Evolutionary conservation across 2,113 vertebrate species (phyloP), one percentile per base, ranked within the genome.

Genomic region (Tamias sibiricus): DNA sequence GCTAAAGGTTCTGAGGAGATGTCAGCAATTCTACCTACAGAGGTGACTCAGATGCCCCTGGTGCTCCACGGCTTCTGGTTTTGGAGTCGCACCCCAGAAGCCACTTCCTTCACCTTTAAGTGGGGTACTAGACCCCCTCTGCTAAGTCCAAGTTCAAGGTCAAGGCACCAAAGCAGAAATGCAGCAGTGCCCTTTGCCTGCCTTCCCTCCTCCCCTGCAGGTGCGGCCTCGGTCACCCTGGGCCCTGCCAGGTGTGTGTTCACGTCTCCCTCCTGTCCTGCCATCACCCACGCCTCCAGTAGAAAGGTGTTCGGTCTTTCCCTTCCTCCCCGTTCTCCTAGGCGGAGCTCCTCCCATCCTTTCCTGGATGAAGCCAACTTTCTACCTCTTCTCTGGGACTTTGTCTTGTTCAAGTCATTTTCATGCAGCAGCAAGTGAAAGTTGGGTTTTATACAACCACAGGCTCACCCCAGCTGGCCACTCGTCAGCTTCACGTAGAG

Each of bases 161-260:
- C 30, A 57, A 52, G 49, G 35, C 47, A 59, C 49, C 49, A 24
- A 59, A 32, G 82, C 30, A 71, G 35, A 83, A 30, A 30, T 32
- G 19, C 17, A 9, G 13, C 7, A 4, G 14, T 28, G 12, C 4
- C 14, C 22, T 30, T 64, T 1, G 1, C 37, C 49, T n/a, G 20
- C 14, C 32, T 64, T 42, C 19, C 47, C 37, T 2, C 37, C 6
- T 52, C 49, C 14, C 37, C n/a, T 76, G 26, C 3, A 16, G n/a
- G 17, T 2, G 5, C 59, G 11, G n/a, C 42, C 66, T 13, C 24
- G 4, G 30, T 71, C 30, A 28, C 0, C 44, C 37, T 37, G 2
- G 12, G 6, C 30, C 35, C 59, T 42, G 10, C 22, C 20, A 9
- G 32, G 7, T 26, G 54, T 62, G 20, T 20, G 32, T 76, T 42